A percentile compares a stretch with the other conserved stretches of the same genome.
These are phyloP conservation scores for Gerris lacustris DNA, from an alignment of 2,888 invertebrate genomes.

Conservation along the genomic window DNA sequence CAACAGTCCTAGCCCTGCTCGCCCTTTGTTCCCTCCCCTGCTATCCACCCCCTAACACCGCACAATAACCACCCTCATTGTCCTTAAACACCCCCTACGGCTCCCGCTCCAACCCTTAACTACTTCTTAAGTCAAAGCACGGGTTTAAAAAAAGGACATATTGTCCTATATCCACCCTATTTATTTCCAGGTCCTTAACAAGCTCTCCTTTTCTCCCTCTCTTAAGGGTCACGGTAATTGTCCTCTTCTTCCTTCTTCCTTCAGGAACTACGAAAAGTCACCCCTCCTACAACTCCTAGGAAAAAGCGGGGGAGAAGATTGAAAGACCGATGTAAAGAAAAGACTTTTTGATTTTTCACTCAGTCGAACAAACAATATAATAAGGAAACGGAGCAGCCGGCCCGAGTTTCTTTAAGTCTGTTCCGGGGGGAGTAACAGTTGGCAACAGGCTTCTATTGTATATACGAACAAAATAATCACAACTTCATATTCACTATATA, in stretches of 20 bases:
- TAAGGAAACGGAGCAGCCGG: not conserved
- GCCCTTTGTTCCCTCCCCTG: not conserved
- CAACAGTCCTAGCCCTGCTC: not conserved
- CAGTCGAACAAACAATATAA: not conserved
- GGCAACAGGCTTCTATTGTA: too few relatives aligned
- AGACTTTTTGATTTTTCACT: not conserved
- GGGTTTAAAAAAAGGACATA: not conserved
- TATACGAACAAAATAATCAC: too few relatives aligned
- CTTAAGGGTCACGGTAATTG: not conserved
- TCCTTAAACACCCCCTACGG: constrained; percentile 1
- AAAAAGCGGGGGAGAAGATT: not conserved
- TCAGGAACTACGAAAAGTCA: not conserved
- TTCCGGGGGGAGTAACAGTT: too few relatives aligned
- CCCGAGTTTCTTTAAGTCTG: not conserved
- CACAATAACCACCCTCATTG: not conserved
- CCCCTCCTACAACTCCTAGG: not conserved
- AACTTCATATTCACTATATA: too few relatives aligned
- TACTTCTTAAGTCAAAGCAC: not conserved
- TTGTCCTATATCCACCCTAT: not conserved
- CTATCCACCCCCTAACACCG: not conserved
- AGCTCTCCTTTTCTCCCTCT: not conserved
- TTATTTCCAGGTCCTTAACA: not conserved
- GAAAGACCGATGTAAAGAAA: not conserved
- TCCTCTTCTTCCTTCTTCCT: not conserved
- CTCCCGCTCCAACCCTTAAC: constrained; percentile 1